Percentiles rank a stretch among this genome's conserved stretches.
Evolutionary conservation across 2,113 vertebrate genomes (phyloP).

Genomic region (Catharus bicknelli): DNA sequence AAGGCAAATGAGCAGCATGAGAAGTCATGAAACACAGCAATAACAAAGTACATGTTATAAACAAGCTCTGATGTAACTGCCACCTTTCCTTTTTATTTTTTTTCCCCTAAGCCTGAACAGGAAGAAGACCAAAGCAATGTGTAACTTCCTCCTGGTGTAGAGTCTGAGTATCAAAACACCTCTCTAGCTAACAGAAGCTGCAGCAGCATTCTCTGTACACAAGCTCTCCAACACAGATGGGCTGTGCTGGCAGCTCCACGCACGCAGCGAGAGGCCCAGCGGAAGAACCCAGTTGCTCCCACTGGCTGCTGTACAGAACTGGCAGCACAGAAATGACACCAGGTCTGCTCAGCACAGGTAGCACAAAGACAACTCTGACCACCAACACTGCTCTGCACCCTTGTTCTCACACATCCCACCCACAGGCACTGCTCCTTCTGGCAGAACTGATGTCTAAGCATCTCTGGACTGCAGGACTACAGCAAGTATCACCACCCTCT

Average conservation of each 20-base stretch:
- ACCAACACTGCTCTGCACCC: rapidly evolving
- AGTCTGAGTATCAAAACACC: neutral
- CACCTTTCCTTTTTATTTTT: neutral
- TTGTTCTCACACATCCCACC: rapidly evolving
- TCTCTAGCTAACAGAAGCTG: neutral
- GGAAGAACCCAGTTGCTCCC: neutral
- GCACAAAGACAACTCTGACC: rapidly evolving
- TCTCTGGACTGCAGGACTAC: neutral
- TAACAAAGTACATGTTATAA: rapidly evolving
- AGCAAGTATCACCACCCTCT: neutral
- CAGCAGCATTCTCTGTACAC: neutral
- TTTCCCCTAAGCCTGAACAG: neutral
- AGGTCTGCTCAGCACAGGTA: neutral
- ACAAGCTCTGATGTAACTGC: neutral
- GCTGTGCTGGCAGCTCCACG: neutral
- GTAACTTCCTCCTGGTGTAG: neutral
- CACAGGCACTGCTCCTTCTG: rapidly evolving
- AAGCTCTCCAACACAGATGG: neutral
- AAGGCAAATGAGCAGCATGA: neutral
- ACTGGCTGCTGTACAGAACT: neutral
- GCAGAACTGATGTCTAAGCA: neutral
- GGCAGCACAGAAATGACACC: neutral
- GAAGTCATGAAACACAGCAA: neutral
- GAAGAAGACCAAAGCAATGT: neutral
- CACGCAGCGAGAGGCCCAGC: rapidly evolving